These are phyloP conservation scores for Drosophila obscura DNA, from an alignment of 1,140 invertebrate genomes.

Conservation along the genomic window DNA sequence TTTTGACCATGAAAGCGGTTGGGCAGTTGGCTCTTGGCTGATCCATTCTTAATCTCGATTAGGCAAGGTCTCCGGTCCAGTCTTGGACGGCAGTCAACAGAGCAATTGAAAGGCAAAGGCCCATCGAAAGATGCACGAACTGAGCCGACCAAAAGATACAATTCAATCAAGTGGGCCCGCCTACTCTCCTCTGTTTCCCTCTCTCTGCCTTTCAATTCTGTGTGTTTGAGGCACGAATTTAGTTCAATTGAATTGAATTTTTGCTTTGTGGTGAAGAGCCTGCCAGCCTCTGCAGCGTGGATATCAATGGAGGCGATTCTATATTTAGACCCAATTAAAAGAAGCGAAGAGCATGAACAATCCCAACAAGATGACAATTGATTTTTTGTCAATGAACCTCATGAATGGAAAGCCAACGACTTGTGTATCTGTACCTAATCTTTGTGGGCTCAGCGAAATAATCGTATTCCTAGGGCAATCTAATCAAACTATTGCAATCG, in stretches of 20 bases:
- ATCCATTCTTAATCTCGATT: conserved; percentile 42
- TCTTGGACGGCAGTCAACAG: conserved; percentile 9
- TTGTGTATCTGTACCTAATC: conserved; percentile 9
- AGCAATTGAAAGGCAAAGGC: conserved; percentile 16
- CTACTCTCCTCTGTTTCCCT: conserved; percentile 13
- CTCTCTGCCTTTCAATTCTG: conserved; percentile 14
- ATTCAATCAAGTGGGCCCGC: conserved; percentile 50
- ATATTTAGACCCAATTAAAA: conserved; percentile 79
- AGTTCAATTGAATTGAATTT: conserved; percentile 74
- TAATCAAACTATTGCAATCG: conserved; percentile 23
- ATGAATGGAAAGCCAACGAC: conserved; percentile 36
- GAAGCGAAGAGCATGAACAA: conserved; percentile 13
- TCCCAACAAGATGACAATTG: conserved; percentile 51
- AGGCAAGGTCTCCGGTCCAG: conserved; percentile 25
- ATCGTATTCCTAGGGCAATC: conserved; percentile 19
- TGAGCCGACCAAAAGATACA: conserved; percentile 39
- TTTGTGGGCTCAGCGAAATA: conserved; percentile 8
- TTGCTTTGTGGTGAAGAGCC: conserved; percentile 34
- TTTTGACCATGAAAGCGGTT: conserved; percentile 62
- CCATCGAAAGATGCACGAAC: conserved; percentile 15
- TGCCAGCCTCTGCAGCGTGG: conserved; percentile 13
- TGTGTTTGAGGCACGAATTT: conserved; percentile 58
- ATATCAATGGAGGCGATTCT: conserved; percentile 58
- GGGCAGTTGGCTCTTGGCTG: conserved; percentile 10
- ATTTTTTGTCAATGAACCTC: conserved; percentile 29